Percentiles rank a stretch among this genome's conserved stretches.
phyloP scores from a whole-genome alignment of 2,888 invertebrate species.

The Nephrocerus scutellatus region DNA sequence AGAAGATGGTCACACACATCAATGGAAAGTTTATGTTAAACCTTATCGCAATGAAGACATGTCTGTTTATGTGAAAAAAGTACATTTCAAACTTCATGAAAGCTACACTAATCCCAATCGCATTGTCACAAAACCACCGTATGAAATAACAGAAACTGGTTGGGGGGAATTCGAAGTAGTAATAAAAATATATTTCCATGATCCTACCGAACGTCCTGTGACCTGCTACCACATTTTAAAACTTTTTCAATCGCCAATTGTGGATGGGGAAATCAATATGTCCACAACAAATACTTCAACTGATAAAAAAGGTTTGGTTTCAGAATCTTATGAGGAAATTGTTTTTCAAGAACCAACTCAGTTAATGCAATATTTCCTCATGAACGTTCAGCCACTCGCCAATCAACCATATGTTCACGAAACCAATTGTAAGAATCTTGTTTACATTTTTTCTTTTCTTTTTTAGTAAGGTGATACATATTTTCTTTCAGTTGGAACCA shows the following conservation, averaged over 20 bases:
- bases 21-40: slow-evolving; percentile 96
- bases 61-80: slow-evolving; percentile 89
- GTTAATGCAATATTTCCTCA: slow-evolving; percentile 81
- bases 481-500: slow-evolving; percentile 73
- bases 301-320: slow-evolving; percentile 72
- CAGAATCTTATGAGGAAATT: slow-evolving; percentile 93
- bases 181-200: slow-evolving; percentile 95
- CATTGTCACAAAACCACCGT: slow-evolving; percentile 90
- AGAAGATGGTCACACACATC: slow-evolving; percentile 97
- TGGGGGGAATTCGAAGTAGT: slow-evolving; percentile 99
- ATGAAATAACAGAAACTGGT: slow-evolving; percentile 95
- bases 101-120: slow-evolving; percentile 92
- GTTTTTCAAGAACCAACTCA: slow-evolving; percentile 88
- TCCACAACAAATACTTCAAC: slow-evolving; percentile 49
- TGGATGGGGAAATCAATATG: slow-evolving; percentile 40
- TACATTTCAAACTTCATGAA: slow-evolving; percentile 95
- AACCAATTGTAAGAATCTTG: slow-evolving; percentile 72
- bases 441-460: neutral
- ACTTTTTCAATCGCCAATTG: slow-evolving; percentile 76
- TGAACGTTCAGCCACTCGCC: slow-evolving; percentile 66
- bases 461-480: slow-evolving; percentile 4
- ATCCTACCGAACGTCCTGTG: slow-evolving; percentile 83
- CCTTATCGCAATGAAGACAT: slow-evolving; percentile 91
- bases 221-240: slow-evolving; percentile 93
- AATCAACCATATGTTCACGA: slow-evolving; percentile 74